These are phyloP conservation scores for Tragopan temminckii DNA, from an alignment of 2,797 vertebrate species.

Conservation along the genomic window DNA sequence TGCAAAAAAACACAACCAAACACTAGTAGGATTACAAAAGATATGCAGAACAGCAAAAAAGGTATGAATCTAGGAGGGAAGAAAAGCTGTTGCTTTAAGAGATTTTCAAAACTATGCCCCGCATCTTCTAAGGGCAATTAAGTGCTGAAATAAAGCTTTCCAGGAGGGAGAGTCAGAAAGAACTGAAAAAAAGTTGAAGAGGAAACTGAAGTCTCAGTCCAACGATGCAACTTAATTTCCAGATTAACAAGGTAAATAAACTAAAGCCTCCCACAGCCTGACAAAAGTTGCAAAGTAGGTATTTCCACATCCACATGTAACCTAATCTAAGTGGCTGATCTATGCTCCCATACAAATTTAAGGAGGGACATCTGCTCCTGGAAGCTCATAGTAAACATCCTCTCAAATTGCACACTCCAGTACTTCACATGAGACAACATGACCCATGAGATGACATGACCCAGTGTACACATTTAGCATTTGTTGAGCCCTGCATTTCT, in stretches of 20 bases:
- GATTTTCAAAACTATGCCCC: neutral
- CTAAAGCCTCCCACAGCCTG: neutral
- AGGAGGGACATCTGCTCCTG: neutral
- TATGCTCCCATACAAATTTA: neutral
- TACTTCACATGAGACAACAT: neutral
- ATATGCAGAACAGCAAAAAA: neutral
- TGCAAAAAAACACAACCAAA: neutral
- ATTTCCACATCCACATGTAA: neutral
- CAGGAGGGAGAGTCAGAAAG: neutral
- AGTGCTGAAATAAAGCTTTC: neutral
- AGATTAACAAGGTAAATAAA: neutral
- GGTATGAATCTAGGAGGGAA: neutral
- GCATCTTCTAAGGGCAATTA: neutral
- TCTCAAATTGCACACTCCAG: neutral
- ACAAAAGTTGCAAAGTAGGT: neutral
- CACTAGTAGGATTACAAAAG: neutral
- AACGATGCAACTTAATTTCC: neutral
- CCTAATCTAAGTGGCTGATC: neutral
- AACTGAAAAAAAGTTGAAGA: neutral
- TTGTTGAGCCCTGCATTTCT: neutral
- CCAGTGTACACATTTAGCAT: neutral
- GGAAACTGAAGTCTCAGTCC: no score
- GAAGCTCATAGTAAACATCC: neutral
- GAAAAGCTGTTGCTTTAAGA: neutral
- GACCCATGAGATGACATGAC: neutral